Evolutionary conservation across 23 tunicate genomes (phyloP).

Genomic region (Oikopleura albicans): DNA sequence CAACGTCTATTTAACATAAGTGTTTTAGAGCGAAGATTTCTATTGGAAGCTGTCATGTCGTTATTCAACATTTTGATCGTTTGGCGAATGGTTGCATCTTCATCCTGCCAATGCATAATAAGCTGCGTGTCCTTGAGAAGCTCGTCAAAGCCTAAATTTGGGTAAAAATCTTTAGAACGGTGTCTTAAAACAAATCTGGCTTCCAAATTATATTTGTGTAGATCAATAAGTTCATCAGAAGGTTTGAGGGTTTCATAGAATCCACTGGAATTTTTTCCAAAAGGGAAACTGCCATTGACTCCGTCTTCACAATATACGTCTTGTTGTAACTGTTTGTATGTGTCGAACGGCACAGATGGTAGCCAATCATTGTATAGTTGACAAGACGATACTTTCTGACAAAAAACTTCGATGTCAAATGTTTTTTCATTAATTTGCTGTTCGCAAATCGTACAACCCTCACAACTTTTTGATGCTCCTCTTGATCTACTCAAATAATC

Average conservation of each 20-base stretch:
- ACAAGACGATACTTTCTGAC: no score
- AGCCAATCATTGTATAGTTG: neutral
- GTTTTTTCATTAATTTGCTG: neutral
- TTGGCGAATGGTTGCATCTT: neutral
- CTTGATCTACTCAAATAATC: neutral
- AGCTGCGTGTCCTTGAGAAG: neutral
- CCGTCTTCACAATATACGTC: no score
- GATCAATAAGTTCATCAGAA: no score
- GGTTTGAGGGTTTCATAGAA: no score
- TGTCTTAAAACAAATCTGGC: no score
- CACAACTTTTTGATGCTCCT: neutral
- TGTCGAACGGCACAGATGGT: neutral
- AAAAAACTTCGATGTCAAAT: no score
- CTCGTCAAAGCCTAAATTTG: neutral
- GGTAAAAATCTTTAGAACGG: neutral
- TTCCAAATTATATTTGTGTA: no score
- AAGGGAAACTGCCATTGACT: no score
- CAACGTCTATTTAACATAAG: no score
- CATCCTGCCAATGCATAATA: neutral
- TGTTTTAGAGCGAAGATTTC: no score
- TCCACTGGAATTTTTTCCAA: no score
- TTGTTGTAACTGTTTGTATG: neutral
- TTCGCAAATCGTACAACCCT: neutral
- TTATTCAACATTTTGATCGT: neutral
- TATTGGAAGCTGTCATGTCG: neutral